A percentile compares a stretch with the other conserved stretches of the same genome.
Evolutionary conservation across 2,888 invertebrate species (phyloP).

Genomic region (Zelleria hepariella): DNA sequence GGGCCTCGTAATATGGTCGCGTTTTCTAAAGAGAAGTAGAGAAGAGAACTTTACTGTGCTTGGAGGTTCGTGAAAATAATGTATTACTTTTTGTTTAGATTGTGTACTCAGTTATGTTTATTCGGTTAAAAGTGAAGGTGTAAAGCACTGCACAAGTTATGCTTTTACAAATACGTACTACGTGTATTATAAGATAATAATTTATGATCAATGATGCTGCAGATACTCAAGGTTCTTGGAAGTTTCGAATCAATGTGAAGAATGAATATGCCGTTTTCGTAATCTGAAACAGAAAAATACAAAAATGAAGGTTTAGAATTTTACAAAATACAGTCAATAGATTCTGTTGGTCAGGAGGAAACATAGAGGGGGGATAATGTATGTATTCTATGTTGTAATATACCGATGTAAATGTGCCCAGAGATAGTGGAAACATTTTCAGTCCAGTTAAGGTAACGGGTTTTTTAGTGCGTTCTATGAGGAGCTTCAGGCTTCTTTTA

Average conservation of each 20-base stretch:
- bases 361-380: no score
- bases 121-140: no score
- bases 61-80: no score
- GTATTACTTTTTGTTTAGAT: no score
- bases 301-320: neutral
- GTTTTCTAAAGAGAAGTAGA: neutral
- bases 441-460: constrained; percentile 1
- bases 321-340: neutral
- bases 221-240: neutral
- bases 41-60: no score
- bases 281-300: constrained; percentile 34
- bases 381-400: no score
- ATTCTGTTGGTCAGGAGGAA: no score
- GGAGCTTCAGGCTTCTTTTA: constrained; percentile 1
- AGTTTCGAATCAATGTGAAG: constrained; percentile 27
- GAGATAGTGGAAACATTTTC: constrained; percentile 2
- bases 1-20: neutral
- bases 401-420: constrained; percentile 7
- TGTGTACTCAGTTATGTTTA: no score
- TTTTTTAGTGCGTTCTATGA: constrained; percentile 2
- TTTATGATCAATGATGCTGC: no score
- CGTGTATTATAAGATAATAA: no score
- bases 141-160: no score
- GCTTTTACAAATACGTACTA: no score
- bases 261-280: constrained; percentile 53